Evolutionary conservation across 2,888 invertebrate genomes (phyloP).

Genomic region (Dynastes tityus): DNA sequence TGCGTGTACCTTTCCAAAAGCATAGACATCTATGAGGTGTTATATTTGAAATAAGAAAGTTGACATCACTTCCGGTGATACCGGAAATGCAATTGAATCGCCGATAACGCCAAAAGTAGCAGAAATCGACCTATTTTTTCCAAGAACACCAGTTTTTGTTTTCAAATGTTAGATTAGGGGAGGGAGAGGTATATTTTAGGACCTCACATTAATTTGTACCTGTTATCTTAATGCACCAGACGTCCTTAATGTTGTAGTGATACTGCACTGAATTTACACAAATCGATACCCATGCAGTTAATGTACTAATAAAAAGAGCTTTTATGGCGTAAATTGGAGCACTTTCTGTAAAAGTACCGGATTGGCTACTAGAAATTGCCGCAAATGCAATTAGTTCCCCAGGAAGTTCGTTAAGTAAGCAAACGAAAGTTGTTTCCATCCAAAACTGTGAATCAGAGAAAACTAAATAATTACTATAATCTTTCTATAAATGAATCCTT

Average conservation of each 20-base stretch:
- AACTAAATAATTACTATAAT: no score
- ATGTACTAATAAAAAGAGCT: neutral
- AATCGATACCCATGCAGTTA: constrained; percentile 38
- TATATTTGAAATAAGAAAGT: no score
- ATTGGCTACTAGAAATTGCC: neutral
- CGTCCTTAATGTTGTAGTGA: constrained; percentile 31
- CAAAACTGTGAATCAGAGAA: constrained; percentile 29
- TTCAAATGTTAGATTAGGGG: no score
- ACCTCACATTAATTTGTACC: constrained; percentile 1
- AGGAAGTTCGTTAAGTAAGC: constrained; percentile 30
- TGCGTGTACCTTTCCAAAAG: no score
- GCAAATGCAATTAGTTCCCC: constrained; percentile 36
- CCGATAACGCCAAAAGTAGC: no score
- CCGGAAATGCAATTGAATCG: no score
- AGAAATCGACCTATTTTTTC: no score
- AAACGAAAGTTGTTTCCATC: constrained; percentile 8
- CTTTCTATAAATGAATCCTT: no score
- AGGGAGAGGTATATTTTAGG: no score
- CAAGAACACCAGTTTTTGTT: no score
- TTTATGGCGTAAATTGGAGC: constrained; percentile 26
- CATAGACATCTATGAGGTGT: no score
- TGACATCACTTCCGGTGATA: no score
- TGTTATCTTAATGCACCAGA: constrained; percentile 27
- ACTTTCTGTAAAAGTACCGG: constrained; percentile 3
- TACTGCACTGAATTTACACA: constrained; percentile 8